phyloP scores from a whole-genome alignment of 2,113 vertebrate genomes.

The Catagonus wagneri region DNA sequence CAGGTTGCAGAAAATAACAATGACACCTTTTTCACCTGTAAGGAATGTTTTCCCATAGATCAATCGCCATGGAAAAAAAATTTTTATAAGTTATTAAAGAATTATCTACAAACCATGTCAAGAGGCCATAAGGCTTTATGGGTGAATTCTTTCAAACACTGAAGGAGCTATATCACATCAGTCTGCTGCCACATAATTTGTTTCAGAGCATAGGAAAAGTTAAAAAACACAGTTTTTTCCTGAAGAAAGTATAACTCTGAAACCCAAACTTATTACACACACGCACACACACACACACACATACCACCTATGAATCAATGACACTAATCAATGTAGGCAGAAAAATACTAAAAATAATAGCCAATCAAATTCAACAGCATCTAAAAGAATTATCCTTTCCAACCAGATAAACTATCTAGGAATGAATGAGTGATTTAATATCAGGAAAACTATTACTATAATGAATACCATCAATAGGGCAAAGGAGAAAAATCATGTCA shows the following conservation, averaged over 20 bases:
- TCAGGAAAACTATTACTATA: constrained; percentile 23
- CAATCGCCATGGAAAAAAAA: constrained; percentile 36
- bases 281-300: not conserved
- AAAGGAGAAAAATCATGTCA: not conserved
- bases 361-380: not conserved
- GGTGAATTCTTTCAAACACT: not conserved
- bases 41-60: constrained; percentile 60
- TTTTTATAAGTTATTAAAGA: constrained; percentile 57
- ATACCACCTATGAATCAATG: constrained; percentile 18
- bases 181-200: constrained; percentile 21
- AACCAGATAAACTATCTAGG: not conserved
- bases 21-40: constrained; percentile 49
- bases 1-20: constrained; percentile 60
- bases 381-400: not conserved
- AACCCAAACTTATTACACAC: not conserved
- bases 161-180: constrained; percentile 22
- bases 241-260: not conserved
- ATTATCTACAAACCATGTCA: constrained; percentile 43
- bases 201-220: constrained; percentile 2
- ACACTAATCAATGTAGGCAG: not conserved
- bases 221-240: not conserved
- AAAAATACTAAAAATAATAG: constrained; percentile 32
- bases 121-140: not conserved
- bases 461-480: not conserved
- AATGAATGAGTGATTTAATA: constrained; percentile 1